Conservation (phyloP, 2,888 invertebrate species). For the Lasioglossum pauxillum region DNA sequence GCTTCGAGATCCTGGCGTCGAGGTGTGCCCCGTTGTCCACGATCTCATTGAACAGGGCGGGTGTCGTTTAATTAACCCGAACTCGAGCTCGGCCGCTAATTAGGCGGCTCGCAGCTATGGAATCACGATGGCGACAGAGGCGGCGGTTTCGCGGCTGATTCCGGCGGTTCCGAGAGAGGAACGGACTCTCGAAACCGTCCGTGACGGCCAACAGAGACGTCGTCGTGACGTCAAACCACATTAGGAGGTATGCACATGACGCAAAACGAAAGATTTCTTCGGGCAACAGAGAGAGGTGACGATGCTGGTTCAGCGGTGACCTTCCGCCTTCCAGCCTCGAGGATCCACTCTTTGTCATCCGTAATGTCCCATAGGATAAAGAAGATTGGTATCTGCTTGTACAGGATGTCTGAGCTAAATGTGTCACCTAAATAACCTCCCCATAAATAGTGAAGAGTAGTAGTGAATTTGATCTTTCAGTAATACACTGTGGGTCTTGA, state of each 20-base stretch:
- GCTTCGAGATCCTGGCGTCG: background rate
- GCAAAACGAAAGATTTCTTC: slow-evolving; percentile 45
- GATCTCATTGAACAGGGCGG: background rate
- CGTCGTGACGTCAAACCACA: slow-evolving; percentile 51
- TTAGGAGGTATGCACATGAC: slow-evolving; percentile 44
- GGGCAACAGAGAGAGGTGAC: background rate
- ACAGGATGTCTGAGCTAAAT: background rate
- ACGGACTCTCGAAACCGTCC: background rate
- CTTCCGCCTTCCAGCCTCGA: slow-evolving; percentile 53
- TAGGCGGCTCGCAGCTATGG: background rate
- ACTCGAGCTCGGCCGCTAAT: background rate
- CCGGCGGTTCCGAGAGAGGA: background rate
- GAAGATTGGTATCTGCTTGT: background rate
- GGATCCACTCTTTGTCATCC: background rate
- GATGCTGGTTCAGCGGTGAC: slow-evolving; percentile 37
- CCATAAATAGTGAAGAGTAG: too few relatives aligned
- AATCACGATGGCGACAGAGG: background rate
- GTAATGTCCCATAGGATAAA: background rate
- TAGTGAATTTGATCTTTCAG: background rate
- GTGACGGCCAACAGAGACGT: slow-evolving; percentile 9
- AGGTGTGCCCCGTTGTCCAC: background rate
- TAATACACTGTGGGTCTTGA: background rate
- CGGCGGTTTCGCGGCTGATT: slow-evolving; percentile 2
- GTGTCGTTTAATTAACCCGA: background rate
- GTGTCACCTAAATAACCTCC: background rate